Evolutionary conservation across 2,113 vertebrate genomes (phyloP), one percentile per base, ranked within the genome.

Genomic region (Lepisosteus osseus): DNA sequence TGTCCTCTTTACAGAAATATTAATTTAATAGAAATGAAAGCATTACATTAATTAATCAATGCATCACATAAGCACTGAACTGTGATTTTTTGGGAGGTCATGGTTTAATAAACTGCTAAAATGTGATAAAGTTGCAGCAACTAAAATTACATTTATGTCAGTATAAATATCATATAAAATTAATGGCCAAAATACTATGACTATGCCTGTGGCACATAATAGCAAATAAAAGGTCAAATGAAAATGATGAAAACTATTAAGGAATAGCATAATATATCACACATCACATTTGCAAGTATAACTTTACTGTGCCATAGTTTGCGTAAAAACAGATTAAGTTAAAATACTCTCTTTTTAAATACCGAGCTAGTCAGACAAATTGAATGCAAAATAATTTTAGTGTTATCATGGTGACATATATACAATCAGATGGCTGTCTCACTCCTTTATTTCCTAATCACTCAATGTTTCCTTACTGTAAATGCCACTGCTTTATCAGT

Each of bases 31-130:
- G 62, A 77, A 67, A 69, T 42, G 65, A 72, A 69, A 72, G 71
- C 68, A 76, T 68, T 78, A 84, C 79, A 80, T 85, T 82, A 83
- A 72, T 80, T 80, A 82, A 84, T 68, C 69, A 75, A 61, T 81
- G 29, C 76, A 71, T 72, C 66, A 40, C n/a, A 54, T 7, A 54
- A 54, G 51, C 3, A 68, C 45, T 54, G 67, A 45, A 11, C 61
- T 17, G 71, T 61, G 62, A 55, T 61, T 68, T 66, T 59, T 72
- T 54, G 8, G 54, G 72, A 72, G 51, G 7, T 42, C 6, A 42
- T 29, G n/a, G 17, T 29, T 66, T 55, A 41, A 9, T 65, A 64
- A 55, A 47, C 51, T 61, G 6, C 40, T 45, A 57, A 59, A 57
- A 55, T 47, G 71, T 44, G 44, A 47, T 55, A 69, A 69, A 67